These are phyloP conservation scores for Pachycephala philippinensis DNA, from an alignment of 2,113 vertebrate species.

Conservation along the genomic window DNA sequence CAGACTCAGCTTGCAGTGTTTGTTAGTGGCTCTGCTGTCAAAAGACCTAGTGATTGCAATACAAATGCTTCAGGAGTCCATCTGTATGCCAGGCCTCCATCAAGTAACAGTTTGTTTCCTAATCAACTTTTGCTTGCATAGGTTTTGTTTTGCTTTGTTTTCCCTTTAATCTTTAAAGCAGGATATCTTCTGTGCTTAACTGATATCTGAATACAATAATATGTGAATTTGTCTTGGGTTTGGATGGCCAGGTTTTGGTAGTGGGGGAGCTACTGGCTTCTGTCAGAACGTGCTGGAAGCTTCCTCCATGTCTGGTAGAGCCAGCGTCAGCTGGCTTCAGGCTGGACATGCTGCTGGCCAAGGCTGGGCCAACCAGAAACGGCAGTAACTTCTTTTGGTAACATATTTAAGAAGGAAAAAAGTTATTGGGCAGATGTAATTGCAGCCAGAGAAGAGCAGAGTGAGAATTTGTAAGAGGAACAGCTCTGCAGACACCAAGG, in stretches of 20 bases:
- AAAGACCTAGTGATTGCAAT: not conserved
- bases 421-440: not conserved
- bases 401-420: not conserved
- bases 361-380: not conserved
- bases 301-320: not conserved
- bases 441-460: not conserved
- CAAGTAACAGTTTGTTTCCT: not conserved
- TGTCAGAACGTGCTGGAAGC: not conserved
- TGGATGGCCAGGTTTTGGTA: not conserved
- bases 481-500: not conserved
- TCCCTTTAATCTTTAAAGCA: not conserved
- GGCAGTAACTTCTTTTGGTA: fast-evolving
- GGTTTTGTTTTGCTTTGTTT: not conserved
- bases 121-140: not conserved
- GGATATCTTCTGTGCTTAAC: not conserved
- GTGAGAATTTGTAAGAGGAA: not conserved
- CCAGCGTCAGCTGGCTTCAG: not conserved
- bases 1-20: not conserved
- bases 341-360: fast-evolving
- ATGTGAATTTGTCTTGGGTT: not conserved
- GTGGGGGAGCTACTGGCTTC: not conserved
- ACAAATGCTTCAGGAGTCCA: not conserved
- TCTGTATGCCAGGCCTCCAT: not conserved
- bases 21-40: not conserved
- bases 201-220: not conserved